Base-by-base conservation (phyloP, 2,797 vertebrate species). In the Melopsittacus undulatus region DNA sequence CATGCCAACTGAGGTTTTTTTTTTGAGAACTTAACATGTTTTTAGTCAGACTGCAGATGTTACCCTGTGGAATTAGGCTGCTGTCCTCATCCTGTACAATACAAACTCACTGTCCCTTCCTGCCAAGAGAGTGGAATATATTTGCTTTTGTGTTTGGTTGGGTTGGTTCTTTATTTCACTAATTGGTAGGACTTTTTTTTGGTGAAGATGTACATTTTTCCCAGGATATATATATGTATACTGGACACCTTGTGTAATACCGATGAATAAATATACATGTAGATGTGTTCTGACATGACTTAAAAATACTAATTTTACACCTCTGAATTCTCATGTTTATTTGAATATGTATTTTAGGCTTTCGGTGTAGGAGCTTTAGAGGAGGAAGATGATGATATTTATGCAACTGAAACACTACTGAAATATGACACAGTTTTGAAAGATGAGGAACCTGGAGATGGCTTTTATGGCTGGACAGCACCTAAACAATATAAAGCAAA, bases 341-440 rank as follows among this genome's bases (percentile, higher is more conserved):
- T 54, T 68, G 9, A 93, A 84, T 76, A 9, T 13, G 0, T 72
- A 48, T 95, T 83, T 77, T 56, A 99, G 99, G 99, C 98, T 18
- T 99, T 99, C 32, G 99, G 99, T 10, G 98, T 99, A 10, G 99
- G 99, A 26, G 99, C 99, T 18, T 96, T 99, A 85, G 99, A 99
- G 95, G 99, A 99, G 9, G 99, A 99, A 17, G 99, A 99, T 5
- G 99, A 98, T n/a, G 99, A 99, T 36, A 98, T 99, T 83, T 99
- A 99, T 89, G 98, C 98, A 91, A 98, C 97, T 36, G 99, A 99
- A 96, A 97, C 98, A 10, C 97, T 99, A 91, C 99, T 98, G 77
- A 98, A 98, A 77, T 99, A 99, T 4, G 99, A 99, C 94, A 98
- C 93, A 0, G 91, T 98, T 68, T 93, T 99, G 75, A 98, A 98